These are phyloP conservation scores for Malacoraja senta DNA, from an alignment of 2,797 vertebrate genomes.

Conservation along the genomic window DNA sequence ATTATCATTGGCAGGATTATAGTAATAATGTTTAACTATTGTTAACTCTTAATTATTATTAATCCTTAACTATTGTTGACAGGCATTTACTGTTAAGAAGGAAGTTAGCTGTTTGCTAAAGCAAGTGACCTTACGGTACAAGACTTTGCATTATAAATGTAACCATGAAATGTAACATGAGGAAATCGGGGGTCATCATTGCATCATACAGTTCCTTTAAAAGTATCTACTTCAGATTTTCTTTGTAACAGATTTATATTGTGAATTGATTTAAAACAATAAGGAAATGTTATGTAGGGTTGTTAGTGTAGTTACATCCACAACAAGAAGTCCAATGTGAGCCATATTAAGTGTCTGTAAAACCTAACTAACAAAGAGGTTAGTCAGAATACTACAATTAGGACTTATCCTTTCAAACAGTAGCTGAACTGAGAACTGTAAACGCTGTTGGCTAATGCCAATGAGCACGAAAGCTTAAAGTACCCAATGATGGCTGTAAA, in stretches of 20 bases:
- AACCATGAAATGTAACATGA: background rate
- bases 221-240: conserved; percentile 20
- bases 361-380: conserved; percentile 10
- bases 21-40: no score
- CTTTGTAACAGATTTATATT: background rate
- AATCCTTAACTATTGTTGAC: background rate
- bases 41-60: no score
- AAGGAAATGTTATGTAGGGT: background rate
- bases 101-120: background rate
- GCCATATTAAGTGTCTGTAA: background rate
- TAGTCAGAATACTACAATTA: conserved; percentile 27
- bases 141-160: background rate
- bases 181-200: background rate
- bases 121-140: background rate
- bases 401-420: background rate
- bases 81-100: background rate
- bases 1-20: background rate
- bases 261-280: background rate
- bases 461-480: background rate
- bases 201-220: background rate
- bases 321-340: conserved; percentile 7
- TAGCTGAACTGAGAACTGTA: background rate
- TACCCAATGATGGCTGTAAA: background rate
- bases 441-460: background rate
- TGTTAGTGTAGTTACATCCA: conserved; percentile 13